phyloP scores from a whole-genome alignment of 2,888 invertebrate genomes.

The Dysmachus trigonus region DNA sequence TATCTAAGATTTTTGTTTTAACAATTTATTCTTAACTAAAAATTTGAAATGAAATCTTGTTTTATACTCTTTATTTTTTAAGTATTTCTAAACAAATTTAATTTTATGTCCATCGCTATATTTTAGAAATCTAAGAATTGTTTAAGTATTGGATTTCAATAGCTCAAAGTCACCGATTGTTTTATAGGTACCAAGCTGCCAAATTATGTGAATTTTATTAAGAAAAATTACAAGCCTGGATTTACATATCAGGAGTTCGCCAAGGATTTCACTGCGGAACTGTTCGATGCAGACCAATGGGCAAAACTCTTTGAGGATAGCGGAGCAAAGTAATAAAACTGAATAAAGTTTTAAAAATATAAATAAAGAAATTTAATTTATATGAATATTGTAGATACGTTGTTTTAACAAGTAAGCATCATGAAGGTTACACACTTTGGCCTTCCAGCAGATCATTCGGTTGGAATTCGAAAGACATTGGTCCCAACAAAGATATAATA shows the following conservation, averaged over 20 bases:
- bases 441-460: conserved; percentile 82
- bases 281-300: conserved; percentile 87
- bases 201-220: conserved; percentile 75
- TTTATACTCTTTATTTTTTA: too few species aligned
- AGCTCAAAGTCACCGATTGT: too few species aligned
- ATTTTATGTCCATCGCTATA: too few species aligned
- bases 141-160: too few species aligned
- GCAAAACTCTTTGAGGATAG: conserved; percentile 81
- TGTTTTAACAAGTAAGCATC: conserved; percentile 87
- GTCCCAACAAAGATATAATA: conserved; percentile 80
- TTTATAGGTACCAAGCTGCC: neutral
- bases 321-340: conserved; percentile 81
- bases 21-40: too few species aligned
- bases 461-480: conserved; percentile 84
- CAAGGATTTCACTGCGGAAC: conserved; percentile 86
- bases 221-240: conserved; percentile 80
- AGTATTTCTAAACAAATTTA: too few species aligned
- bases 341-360: neutral
- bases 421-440: conserved; percentile 87
- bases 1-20: too few species aligned
- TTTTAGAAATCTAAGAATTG: too few species aligned
- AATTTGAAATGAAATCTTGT: too few species aligned
- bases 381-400: conserved; percentile 69
- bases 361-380: neutral
- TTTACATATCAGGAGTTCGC: conserved; percentile 95